phyloP scores from a whole-genome alignment of 1,140 invertebrate genomes.

The Scaptomyza montana region DNA sequence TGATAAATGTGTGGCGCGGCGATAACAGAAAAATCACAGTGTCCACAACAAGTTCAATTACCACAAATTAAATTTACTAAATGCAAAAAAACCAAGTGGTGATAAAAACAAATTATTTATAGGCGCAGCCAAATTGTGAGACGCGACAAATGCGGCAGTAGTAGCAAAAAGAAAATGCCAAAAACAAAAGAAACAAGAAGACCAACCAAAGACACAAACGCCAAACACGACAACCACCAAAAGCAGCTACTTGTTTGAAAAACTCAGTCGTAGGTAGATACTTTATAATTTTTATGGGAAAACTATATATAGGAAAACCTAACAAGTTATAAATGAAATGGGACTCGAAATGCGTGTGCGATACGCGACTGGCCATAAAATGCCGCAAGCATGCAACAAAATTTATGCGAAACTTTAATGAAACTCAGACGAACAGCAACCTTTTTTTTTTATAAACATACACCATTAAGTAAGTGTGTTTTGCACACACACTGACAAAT shows the following conservation, averaged over 20 bases:
- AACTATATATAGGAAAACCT: conserved; percentile 50
- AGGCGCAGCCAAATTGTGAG: conserved; percentile 66
- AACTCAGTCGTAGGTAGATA: conserved; percentile 1
- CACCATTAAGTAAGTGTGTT: neutral
- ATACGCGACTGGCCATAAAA: conserved; percentile 64
- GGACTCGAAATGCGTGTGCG: conserved; percentile 72
- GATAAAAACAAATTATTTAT: conserved; percentile 79
- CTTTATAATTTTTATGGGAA: conserved; percentile 33
- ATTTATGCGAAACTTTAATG: conserved; percentile 80
- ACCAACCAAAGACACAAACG: conserved; percentile 51
- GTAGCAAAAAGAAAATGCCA: conserved; percentile 5
- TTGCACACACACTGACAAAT: neutral
- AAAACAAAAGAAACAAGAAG: conserved; percentile 20
- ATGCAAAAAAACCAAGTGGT: conserved; percentile 48
- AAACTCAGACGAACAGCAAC: conserved; percentile 48
- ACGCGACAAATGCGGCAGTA: conserved; percentile 9
- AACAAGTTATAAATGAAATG: conserved; percentile 73
- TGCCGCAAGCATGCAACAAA: conserved; percentile 75
- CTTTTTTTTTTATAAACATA: conserved; percentile 6
- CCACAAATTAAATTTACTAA: conserved; percentile 81
- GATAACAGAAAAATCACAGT: conserved; percentile 32
- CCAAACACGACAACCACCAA: conserved; percentile 25
- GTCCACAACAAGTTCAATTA: conserved; percentile 64
- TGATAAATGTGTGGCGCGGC: conserved; percentile 41
- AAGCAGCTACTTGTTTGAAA: conserved; percentile 32